Percentiles rank a stretch among this genome's conserved stretches.
phyloP scores from a whole-genome alignment of 2,113 vertebrate species.

The Gallinago undulata region DNA sequence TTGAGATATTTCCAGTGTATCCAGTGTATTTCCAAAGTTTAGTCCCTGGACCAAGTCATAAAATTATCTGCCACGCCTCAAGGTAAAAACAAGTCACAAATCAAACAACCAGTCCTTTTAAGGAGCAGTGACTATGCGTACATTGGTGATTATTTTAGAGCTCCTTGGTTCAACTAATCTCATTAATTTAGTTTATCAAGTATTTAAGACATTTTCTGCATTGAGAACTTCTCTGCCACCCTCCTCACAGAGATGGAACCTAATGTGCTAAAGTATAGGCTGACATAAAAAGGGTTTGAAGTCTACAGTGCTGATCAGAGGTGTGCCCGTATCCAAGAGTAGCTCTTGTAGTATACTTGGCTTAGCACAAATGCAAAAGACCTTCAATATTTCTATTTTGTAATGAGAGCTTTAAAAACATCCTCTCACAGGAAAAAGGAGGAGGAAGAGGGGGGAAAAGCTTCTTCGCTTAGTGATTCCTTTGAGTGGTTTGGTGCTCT shows the following conservation, averaged over 20 bases:
- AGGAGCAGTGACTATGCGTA: not conserved
- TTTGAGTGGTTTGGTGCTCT: not conserved
- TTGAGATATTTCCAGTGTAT: not conserved
- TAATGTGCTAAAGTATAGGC: not conserved
- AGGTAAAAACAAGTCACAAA: not conserved
- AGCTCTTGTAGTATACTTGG: not conserved
- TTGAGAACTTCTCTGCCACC: not conserved
- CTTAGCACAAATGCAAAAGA: not conserved
- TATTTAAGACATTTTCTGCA: not conserved
- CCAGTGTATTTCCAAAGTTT: not conserved
- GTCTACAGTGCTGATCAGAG: not conserved
- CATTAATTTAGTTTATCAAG: not conserved
- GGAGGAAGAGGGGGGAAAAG: not conserved
- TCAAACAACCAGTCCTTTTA: not conserved
- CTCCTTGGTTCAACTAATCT: not conserved
- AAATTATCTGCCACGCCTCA: not conserved
- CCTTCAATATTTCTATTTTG: not conserved
- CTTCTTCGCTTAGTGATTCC: not conserved
- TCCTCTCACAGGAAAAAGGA: not conserved
- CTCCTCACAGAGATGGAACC: not conserved
- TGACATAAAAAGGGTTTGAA: not conserved
- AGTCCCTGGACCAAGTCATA: not conserved
- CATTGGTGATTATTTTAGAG: not conserved
- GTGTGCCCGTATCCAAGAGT: not conserved
- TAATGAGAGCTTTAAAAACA: not conserved